Base-by-base conservation (phyloP, 2,113 vertebrate species). In the Pardalotus punctatus region DNA sequence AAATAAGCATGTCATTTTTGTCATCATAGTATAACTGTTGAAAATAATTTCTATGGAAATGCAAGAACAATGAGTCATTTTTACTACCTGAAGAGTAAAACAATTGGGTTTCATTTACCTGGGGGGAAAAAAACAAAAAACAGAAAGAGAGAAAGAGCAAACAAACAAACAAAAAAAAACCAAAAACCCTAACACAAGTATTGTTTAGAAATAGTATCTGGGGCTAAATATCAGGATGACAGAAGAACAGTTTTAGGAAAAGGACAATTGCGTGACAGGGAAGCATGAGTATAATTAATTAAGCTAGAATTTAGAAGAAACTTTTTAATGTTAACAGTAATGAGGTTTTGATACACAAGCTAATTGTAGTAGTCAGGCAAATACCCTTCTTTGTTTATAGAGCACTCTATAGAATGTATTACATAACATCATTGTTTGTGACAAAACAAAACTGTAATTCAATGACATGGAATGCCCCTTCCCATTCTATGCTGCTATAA, bases 401-500 rank as follows among this genome's bases (percentile, higher is more conserved):
- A 76, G 31, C 17, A 53, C 48, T 61, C 40, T 61, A 9, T 40
- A 72, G 69, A 76, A 36, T 21, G 42, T 5, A 61, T 93, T 90
- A 36, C 36, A 51, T 61, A 95, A 77, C 6, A 66, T 29, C 15
- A n/a, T 23, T 10, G 1, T 58, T 66, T 81, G 61, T 72, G 57
- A 82, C 45, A 91, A 80, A 81, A 71, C n/a, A 58, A 61, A 91
- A 67, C 27, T 85, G 7, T 51, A 56, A 51, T 72, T 71, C 48
- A 89, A 14, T 93, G 65, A 36, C 70, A 87, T n/a, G 10, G 40
- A 86, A 72, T 70, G 70, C 33, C 70, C 90, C 12, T 81, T 93
- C 20, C 40, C 23, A 33, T 88, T 87, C n/a, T 60, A 4, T 65
- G 28, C 23, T 72, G 24, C 22, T 82, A 7, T 48, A 91, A 69